Conservation (phyloP, 2,888 invertebrate species). For the Aporophyla nigra region DNA sequence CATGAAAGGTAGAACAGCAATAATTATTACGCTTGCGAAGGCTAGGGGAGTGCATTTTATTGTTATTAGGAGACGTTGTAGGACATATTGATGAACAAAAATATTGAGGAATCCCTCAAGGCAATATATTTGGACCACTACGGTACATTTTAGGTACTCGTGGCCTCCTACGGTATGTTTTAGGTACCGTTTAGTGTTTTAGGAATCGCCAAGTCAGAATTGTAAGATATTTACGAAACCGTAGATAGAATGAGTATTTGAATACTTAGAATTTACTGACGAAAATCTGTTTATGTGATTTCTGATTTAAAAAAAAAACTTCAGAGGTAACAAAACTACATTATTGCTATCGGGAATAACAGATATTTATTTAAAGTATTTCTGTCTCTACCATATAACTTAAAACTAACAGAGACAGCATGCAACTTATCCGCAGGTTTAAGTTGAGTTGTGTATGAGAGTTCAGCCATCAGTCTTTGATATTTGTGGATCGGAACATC, state of each 20-base stretch:
- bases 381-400: background rate
- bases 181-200: conserved; percentile 28
- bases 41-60: background rate
- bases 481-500: too few relatives aligned
- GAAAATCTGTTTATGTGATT: conserved; percentile 1
- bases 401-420: background rate
- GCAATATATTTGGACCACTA: conserved; percentile 37
- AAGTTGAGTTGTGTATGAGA: background rate
- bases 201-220: conserved; percentile 42
- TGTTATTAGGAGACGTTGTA: background rate
- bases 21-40: background rate
- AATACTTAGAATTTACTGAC: conserved; percentile 30
- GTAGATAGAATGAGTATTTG: conserved; percentile 21
- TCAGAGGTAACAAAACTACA: background rate
- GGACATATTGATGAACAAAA: background rate
- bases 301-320: background rate
- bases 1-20: background rate
- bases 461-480: background rate
- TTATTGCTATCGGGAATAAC: background rate
- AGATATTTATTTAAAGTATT: background rate
- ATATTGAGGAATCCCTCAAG: conserved; percentile 26
- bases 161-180: conserved; percentile 34
- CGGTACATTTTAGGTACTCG: conserved; percentile 27
- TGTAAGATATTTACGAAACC: conserved; percentile 36
- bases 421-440: background rate